Base-by-base conservation (phyloP, 2,113 vertebrate species). In the Phalacrocorax carbo region DNA sequence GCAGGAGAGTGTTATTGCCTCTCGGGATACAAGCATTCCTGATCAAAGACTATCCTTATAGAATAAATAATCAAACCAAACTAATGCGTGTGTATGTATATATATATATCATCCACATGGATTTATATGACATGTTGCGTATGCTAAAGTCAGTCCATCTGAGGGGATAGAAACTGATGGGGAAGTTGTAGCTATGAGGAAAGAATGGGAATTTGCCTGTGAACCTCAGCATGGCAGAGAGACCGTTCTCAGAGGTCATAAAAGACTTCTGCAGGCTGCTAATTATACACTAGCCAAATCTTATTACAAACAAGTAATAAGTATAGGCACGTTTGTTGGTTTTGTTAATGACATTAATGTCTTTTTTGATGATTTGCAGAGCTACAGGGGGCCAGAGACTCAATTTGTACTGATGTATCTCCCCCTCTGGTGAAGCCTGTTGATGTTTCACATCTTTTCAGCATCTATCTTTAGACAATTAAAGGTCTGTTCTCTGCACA, bases 241-340 rank as follows among this genome's bases (percentile, higher is more conserved):
- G 62, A 52, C 69, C 68, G 36, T 82, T 80, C 86, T 92, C 69
- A 38, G 60, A 90, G 76, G 57, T 71, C 1, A 1, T 96, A 94
- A 91, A 95, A 97, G 75, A 58, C 72, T 88, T 79, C 65, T 82
- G 72, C 83, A 96, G 85, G 68, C 79, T 83, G 79, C 70, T 96
- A 96, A 91, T 94, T 93, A 96, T 93, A 95, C 19, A 38, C 91
- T 86, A 88, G 64, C 46, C 55, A 93, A 93, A 95, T 92, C 91
- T 94, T 97, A 97, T 89, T 95, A 94, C 89, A 97, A 97, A 96
- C 94, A 96, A 97, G 94, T 90, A 95, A 94, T 95, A 97, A 95
- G 89, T 97, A 94, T 58, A 86, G 87, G 89, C 91, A 91, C 78
- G 23, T 93, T 95, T 95, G 94, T 94, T 95, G 82, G 79, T 86